Evolutionary conservation across 2,797 vertebrate species (phyloP).

Genomic region (Bovichtus variegatus): DNA sequence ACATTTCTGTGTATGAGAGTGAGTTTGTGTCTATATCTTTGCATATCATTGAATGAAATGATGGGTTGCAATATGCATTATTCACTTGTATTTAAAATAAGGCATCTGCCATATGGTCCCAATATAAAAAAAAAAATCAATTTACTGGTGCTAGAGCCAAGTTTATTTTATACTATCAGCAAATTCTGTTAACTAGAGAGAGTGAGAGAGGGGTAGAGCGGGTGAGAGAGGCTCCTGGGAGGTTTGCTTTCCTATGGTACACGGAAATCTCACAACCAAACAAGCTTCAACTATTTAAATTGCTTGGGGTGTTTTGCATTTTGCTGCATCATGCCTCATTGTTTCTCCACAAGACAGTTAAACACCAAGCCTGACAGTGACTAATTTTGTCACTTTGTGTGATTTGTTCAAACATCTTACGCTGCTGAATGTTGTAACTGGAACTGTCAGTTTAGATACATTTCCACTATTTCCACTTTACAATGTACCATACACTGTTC

Average conservation of each 20-base stretch:
- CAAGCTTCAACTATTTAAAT: conserved; percentile 49
- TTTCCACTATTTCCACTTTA: not conserved
- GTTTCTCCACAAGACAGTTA: conserved; percentile 20
- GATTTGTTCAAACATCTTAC: conserved; percentile 23
- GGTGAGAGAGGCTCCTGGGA: conserved; percentile 41
- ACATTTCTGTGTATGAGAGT: conserved; percentile 12
- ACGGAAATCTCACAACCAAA: conserved; percentile 48
- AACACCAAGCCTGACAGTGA: not conserved
- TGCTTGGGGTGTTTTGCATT: conserved; percentile 57
- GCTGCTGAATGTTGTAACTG: conserved; percentile 6
- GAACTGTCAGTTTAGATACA: not conserved
- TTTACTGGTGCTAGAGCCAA: conserved; percentile 51
- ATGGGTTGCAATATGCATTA: conserved; percentile 73
- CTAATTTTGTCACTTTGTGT: conserved; percentile 10
- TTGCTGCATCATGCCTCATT: conserved; percentile 50
- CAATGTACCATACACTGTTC: not conserved
- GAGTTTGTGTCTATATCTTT: conserved; percentile 31
- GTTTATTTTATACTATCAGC: conserved; percentile 71
- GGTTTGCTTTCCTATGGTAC: conserved; percentile 32
- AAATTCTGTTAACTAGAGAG: conserved; percentile 65
- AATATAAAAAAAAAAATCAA: conserved; percentile 68
- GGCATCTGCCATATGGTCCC: conserved; percentile 74
- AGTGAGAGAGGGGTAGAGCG: not conserved
- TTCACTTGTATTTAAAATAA: conserved; percentile 73
- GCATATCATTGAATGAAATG: conserved; percentile 44